A percentile compares a stretch with the other conserved stretches of the same genome.
Conservation (phyloP, 2,888 invertebrate genomes). For the Cephus pulcher region DNA sequence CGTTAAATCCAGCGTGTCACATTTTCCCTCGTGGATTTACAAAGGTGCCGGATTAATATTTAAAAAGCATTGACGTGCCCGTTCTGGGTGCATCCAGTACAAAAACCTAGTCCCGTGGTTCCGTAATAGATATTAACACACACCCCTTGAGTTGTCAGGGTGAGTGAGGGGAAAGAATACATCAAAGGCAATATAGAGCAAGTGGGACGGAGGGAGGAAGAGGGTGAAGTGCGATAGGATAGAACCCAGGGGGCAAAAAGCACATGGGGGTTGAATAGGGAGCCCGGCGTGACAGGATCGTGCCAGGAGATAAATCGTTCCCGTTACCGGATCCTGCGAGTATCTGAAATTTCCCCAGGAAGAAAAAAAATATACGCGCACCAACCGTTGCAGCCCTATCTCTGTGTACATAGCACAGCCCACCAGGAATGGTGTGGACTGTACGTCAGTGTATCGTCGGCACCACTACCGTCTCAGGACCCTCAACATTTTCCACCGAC, state of each 20-base stretch:
- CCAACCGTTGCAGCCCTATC: no score
- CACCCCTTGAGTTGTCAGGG: slow-evolving; percentile 30
- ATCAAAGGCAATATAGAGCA: slow-evolving; percentile 26
- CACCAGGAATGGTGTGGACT: no score
- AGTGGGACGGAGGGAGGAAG: slow-evolving; percentile 23
- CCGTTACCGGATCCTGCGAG: slow-evolving; percentile 31
- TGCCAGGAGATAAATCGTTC: slow-evolving; percentile 41
- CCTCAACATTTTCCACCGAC: no score
- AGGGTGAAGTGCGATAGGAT: background rate
- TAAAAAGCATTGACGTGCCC: background rate
- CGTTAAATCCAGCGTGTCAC: no score
- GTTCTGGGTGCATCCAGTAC: background rate
- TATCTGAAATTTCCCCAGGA: no score
- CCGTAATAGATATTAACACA: slow-evolving; percentile 49
- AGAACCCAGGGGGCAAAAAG: slow-evolving; percentile 9
- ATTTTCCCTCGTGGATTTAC: no score
- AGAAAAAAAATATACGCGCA: no score
- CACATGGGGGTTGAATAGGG: slow-evolving; percentile 1
- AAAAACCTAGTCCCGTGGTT: slow-evolving; percentile 37
- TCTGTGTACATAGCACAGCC: no score
- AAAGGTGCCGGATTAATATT: background rate
- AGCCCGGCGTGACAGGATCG: no score
- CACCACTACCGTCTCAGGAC: no score
- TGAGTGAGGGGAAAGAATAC: no score
- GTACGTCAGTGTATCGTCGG: no score